Percentiles rank a stretch among this genome's conserved stretches.
Evolutionary conservation across 2,797 vertebrate genomes (phyloP).

Genomic region (Orestias chungarensis): DNA sequence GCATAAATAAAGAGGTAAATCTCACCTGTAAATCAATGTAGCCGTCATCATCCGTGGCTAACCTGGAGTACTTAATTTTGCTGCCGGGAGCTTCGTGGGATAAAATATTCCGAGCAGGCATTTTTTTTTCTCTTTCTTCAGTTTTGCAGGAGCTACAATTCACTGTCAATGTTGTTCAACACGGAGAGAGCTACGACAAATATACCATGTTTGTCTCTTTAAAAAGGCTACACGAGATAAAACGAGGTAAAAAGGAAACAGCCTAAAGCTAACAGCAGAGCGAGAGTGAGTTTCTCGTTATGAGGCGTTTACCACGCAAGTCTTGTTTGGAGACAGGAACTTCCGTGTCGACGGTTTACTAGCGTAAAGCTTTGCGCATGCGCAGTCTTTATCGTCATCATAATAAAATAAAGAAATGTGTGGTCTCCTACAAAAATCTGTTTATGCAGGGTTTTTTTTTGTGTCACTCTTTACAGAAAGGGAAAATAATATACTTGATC

Average conservation of each 20-base stretch:
- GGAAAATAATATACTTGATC: no score
- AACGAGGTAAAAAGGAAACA: background rate
- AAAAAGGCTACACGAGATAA: no score
- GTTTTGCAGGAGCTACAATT: background rate
- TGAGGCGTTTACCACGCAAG: background rate
- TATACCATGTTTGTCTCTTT: background rate
- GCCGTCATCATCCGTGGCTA: constrained; percentile 90
- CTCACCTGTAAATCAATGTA: constrained; percentile 92
- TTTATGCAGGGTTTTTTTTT: background rate
- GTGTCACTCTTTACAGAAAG: background rate
- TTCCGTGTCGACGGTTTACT: constrained; percentile 45
- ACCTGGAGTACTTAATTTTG: constrained; percentile 91
- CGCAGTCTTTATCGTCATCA: constrained; percentile 11
- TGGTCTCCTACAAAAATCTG: no score
- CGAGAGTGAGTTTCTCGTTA: background rate
- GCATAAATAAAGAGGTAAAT: background rate
- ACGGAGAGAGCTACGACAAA: constrained; percentile 22
- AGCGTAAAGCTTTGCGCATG: constrained; percentile 32
- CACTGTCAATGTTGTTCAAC: background rate
- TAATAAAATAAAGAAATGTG: background rate
- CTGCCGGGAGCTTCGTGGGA: constrained; percentile 80
- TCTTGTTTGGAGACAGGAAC: background rate
- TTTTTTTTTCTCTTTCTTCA: constrained; percentile 67
- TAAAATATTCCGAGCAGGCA: constrained; percentile 87
- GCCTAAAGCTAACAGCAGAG: rapidly evolving